phyloP scores from a whole-genome alignment of 2,888 invertebrate species.

The Tipula confusa region DNA sequence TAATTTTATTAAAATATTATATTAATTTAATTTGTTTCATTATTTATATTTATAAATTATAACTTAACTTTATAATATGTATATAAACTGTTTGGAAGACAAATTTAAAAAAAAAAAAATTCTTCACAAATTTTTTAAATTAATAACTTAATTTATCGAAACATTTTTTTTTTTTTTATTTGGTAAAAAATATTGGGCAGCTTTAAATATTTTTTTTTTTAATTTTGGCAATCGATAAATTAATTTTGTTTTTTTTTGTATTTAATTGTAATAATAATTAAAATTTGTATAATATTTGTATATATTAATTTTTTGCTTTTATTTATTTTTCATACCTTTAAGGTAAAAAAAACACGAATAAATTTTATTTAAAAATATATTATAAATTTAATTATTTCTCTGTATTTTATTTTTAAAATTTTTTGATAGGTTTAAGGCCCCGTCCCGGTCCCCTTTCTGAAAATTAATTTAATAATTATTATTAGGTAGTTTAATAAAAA shows the following conservation, averaged over 20 bases:
- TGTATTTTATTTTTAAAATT: neutral
- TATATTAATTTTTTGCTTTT: neutral
- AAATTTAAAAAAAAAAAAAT: neutral
- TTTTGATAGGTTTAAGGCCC: conserved; percentile 6
- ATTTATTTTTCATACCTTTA: neutral
- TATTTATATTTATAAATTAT: neutral
- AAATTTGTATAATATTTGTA: neutral
- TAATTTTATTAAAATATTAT: neutral
- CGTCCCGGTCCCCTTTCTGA: neutral
- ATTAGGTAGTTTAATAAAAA: too few species aligned
- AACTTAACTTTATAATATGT: neutral
- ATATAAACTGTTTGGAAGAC: neutral
- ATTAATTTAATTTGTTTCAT: neutral
- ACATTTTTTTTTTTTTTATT: neutral
- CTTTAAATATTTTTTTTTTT: neutral
- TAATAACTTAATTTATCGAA: neutral
- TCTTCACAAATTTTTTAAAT: neutral
- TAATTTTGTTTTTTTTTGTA: neutral
- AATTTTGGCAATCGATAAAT: conserved; percentile 20
- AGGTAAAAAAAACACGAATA: neutral
- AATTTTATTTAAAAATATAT: conserved; percentile 25
- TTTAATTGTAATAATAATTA: conserved; percentile 1
- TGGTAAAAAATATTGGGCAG: conserved; percentile 25
- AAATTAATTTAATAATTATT: neutral
- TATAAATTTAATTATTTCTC: conserved; percentile 21